phyloP scores from a whole-genome alignment of 2,888 invertebrate species.

The Spisula solida region DNA sequence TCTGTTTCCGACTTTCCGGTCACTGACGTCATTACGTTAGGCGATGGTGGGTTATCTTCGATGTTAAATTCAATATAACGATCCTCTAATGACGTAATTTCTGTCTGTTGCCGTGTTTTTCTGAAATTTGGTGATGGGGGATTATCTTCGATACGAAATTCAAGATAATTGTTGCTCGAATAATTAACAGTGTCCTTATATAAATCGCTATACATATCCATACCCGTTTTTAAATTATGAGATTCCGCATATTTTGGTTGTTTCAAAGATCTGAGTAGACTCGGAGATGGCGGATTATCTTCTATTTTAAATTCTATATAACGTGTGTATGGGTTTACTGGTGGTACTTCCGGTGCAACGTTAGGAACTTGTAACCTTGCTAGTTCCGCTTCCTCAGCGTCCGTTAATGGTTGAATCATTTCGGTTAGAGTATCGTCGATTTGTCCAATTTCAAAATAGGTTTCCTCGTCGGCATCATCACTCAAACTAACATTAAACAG shows the following conservation, averaged over 20 bases:
- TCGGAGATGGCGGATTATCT: conserved; percentile 5
- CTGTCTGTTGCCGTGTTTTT: neutral
- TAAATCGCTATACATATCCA: neutral
- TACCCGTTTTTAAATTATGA: neutral
- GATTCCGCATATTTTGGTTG: neutral
- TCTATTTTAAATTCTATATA: neutral
- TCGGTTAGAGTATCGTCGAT: conserved; percentile 20
- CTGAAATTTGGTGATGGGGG: conserved; percentile 24
- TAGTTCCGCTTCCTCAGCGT: conserved; percentile 14
- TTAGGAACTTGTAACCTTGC: neutral
- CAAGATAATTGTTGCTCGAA: neutral
- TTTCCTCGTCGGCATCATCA: conserved; percentile 18
- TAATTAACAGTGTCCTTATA: neutral
- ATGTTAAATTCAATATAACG: neutral
- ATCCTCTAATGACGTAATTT: neutral
- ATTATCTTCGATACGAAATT: conserved; percentile 19
- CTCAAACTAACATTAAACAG: neutral
- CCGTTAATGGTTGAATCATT: conserved; percentile 6
- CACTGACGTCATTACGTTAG: neutral
- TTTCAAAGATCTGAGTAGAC: neutral
- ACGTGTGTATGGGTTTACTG: neutral
- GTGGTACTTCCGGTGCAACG: neutral
- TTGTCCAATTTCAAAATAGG: conserved; percentile 35
- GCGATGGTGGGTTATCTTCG: neutral
- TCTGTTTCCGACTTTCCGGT: neutral